A percentile compares a stretch with the other conserved stretches of the same genome.
Conservation (phyloP, 1,140 invertebrate species). For the Triops longicaudatus region DNA sequence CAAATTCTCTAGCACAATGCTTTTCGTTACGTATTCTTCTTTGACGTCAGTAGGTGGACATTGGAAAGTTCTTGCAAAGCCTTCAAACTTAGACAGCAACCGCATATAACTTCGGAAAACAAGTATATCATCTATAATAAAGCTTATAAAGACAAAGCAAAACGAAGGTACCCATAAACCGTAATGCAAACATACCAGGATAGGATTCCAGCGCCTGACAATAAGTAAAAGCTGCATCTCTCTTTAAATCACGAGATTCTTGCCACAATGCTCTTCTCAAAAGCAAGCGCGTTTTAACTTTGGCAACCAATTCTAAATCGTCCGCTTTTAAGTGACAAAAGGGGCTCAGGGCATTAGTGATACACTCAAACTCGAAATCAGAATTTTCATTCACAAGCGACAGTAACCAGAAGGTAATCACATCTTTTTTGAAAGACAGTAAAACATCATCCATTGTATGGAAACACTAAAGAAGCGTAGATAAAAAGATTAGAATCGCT, state of each 20-base stretch:
- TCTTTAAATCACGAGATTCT: neutral
- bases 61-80: neutral
- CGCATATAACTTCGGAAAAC: neutral
- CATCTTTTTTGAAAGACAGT: neutral
- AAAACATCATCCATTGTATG: neutral
- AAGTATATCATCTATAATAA: neutral
- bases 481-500: neutral
- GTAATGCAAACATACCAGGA: neutral
- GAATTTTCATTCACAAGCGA: neutral
- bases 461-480: neutral
- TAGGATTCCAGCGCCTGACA: neutral
- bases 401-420: neutral
- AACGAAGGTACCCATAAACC: neutral
- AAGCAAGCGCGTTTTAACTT: neutral
- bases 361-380: neutral
- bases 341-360: neutral
- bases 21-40: neutral
- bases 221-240: neutral
- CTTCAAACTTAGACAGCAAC: neutral
- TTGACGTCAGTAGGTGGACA: neutral
- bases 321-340: neutral
- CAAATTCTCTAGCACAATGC: neutral
- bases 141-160: neutral
- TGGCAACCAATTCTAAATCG: neutral
- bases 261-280: neutral